Evolutionary conservation across 2,113 vertebrate genomes (phyloP).

Genomic region (Drymodes brunneopygia): DNA sequence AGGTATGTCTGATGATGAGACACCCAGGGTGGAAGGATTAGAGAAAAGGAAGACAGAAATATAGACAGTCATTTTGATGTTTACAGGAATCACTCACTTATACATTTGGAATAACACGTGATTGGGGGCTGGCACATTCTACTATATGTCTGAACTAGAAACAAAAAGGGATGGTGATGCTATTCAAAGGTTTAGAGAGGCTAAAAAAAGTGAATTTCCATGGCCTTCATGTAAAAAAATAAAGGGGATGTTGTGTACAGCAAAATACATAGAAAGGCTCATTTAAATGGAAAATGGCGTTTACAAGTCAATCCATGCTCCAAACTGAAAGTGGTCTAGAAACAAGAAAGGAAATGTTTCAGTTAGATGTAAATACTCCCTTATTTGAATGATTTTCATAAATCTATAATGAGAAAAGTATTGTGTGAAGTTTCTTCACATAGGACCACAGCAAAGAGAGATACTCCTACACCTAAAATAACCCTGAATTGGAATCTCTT

Average conservation of each 20-base stretch:
- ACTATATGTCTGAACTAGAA: neutral
- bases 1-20: neutral
- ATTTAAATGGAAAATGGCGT: neutral
- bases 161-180: neutral
- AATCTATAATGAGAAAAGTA: neutral
- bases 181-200: conserved; percentile 11
- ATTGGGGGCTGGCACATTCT: neutral
- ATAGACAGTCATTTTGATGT: neutral
- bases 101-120: neutral
- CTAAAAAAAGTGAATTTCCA: neutral
- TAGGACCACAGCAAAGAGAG: neutral
- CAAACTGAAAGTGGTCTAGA: neutral
- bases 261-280: neutral
- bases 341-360: neutral
- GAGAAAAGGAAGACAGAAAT: neutral
- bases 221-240: neutral
- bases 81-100: neutral
- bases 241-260: neutral
- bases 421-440: neutral
- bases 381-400: neutral
- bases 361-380: neutral
- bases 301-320: neutral
- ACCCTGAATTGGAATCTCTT: neutral
- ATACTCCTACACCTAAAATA: neutral
- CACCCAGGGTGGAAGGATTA: neutral